Evolutionary conservation across 1,140 invertebrate species (phyloP).

Genomic region (Diorhabda elongata): DNA sequence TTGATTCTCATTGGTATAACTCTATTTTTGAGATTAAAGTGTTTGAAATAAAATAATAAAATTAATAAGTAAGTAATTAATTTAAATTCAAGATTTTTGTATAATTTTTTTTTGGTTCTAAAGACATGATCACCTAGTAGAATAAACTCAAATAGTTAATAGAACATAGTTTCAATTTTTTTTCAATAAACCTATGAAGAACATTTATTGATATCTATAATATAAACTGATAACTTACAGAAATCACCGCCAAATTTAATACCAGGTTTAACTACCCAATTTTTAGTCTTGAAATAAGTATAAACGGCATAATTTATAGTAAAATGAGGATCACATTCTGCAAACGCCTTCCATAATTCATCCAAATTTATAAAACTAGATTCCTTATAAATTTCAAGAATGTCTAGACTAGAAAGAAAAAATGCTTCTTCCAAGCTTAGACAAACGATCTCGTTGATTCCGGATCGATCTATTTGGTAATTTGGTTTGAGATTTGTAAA

Average conservation of each 20-base stretch:
- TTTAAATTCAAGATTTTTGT: too few species aligned
- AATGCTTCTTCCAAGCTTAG: conserved; percentile 74
- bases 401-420: conserved; percentile 72
- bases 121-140: too few species aligned
- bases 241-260: conserved; percentile 87
- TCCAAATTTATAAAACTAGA: conserved; percentile 54
- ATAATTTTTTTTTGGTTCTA: too few species aligned
- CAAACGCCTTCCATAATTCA: conserved; percentile 63
- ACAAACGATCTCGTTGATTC: conserved; percentile 59
- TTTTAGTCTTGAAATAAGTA: conserved; percentile 81
- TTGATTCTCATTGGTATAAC: too few species aligned
- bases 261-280: conserved; percentile 85
- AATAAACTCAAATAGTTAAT: too few species aligned
- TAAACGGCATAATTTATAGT: conserved; percentile 75
- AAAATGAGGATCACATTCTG: conserved; percentile 59
- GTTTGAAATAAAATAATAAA: too few species aligned
- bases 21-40: too few species aligned
- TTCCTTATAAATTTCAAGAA: conserved; percentile 61
- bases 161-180: too few species aligned
- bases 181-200: background rate
- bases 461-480: conserved; percentile 56
- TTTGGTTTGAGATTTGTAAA: conserved; percentile 57
- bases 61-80: too few species aligned
- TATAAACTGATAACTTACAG: conserved; percentile 57
- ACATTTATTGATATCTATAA: conserved; percentile 18